A percentile compares a stretch with the other conserved stretches of the same genome.
Evolutionary conservation across 2,888 invertebrate species (phyloP).

Genomic region (Prionchulus punctatus): DNA sequence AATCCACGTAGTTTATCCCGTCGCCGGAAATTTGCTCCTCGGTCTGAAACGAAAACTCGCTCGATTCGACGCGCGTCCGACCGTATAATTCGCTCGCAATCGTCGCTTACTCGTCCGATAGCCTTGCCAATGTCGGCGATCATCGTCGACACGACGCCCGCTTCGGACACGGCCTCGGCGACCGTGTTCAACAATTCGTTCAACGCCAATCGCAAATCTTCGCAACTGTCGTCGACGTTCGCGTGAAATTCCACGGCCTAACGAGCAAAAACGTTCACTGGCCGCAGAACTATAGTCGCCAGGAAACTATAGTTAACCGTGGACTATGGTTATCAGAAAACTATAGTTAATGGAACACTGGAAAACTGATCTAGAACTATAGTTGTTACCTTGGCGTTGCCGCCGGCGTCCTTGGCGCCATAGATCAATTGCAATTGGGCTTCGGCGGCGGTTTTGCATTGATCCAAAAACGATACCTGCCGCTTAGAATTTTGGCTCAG

Average conservation of each 20-base stretch:
- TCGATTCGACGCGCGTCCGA: constrained; percentile 12
- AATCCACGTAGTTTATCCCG: constrained; percentile 58
- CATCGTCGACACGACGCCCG: constrained; percentile 67
- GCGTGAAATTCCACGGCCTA: constrained; percentile 56
- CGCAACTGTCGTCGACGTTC: constrained; percentile 62
- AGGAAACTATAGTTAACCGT: neutral
- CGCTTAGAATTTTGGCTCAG: constrained; percentile 69
- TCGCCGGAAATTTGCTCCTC: constrained; percentile 16
- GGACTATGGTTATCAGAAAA: neutral
- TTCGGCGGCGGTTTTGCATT: constrained; percentile 83
- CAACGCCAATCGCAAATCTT: constrained; percentile 59
- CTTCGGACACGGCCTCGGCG: constrained; percentile 34
- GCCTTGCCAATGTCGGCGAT: constrained; percentile 76
- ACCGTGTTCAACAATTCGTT: constrained; percentile 56
- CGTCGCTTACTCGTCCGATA: constrained; percentile 42
- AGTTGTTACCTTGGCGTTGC: constrained; percentile 60
- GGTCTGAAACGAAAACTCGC: constrained; percentile 21
- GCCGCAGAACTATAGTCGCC: too few species aligned
- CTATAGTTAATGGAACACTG: neutral
- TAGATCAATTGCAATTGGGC: constrained; percentile 68
- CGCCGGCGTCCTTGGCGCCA: constrained; percentile 70
- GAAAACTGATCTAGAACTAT: neutral
- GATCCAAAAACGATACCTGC: constrained; percentile 70
- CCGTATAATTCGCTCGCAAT: constrained; percentile 10
- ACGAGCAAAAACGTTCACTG: constrained; percentile 14